These are phyloP conservation scores for Xenopus laevis DNA, from an alignment of 2,113 vertebrate species.

Conservation along the genomic window DNA sequence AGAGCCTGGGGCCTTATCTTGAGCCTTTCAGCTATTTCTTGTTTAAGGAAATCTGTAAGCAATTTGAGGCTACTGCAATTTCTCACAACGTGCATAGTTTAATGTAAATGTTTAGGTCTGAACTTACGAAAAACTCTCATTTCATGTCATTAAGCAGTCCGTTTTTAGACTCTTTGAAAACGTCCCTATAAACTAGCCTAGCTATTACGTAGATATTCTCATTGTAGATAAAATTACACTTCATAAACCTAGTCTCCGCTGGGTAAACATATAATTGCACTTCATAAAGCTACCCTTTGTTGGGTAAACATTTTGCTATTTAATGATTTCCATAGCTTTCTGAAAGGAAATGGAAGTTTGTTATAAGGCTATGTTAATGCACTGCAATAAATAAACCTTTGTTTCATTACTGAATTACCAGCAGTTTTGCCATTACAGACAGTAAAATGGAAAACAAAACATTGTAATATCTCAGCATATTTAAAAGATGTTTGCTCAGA, in stretches of 20 bases:
- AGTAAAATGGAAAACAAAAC: not conserved
- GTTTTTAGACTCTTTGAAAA: not conserved
- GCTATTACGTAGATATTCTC: not conserved
- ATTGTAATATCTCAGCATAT: no score
- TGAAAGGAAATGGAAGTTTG: not conserved
- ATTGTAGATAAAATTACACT: not conserved
- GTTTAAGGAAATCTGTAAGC: not conserved
- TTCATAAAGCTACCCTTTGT: constrained; percentile 3
- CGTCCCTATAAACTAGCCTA: not conserved
- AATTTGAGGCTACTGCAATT: not conserved
- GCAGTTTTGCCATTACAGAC: not conserved
- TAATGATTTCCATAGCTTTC: constrained; percentile 1
- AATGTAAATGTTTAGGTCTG: not conserved
- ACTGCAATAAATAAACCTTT: not conserved
- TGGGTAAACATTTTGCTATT: not conserved
- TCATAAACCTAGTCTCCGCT: not conserved
- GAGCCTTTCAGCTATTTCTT: not conserved
- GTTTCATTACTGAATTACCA: not conserved
- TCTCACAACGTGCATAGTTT: not conserved
- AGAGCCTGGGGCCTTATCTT: not conserved
- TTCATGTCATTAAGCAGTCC: not conserved
- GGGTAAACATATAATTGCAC: not conserved
- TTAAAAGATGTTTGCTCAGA: no score
- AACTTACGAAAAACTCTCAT: not conserved
- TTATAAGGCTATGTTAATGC: not conserved